These are phyloP conservation scores for Nebria ingens DNA, from an alignment of 1,140 invertebrate species.

Conservation along the genomic window DNA sequence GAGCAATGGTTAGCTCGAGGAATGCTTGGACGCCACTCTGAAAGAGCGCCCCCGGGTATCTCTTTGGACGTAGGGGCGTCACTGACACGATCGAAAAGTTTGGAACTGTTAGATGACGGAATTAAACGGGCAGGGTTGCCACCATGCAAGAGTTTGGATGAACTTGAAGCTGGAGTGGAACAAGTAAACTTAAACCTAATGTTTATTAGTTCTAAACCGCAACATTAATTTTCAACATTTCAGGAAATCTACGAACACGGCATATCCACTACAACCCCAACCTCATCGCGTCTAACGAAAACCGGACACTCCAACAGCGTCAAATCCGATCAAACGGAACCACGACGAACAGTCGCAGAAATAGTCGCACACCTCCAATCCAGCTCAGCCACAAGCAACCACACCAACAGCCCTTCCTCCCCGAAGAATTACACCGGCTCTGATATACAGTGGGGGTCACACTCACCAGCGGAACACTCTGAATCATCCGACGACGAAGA, in stretches of 20 bases:
- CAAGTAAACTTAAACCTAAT: not conserved
- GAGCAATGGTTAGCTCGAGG: constrained; percentile 55
- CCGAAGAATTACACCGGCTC: not conserved
- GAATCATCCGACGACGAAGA: constrained; percentile 49
- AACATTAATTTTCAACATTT: constrained; percentile 26
- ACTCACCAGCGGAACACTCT: constrained; percentile 23
- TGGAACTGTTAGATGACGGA: constrained; percentile 45
- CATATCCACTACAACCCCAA: constrained; percentile 29
- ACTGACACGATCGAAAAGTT: constrained; percentile 49
- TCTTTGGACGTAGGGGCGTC: constrained; percentile 41
- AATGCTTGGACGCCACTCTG: constrained; percentile 46
- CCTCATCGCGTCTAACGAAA: constrained; percentile 29
- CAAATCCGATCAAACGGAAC: constrained; percentile 24
- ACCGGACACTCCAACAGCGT: constrained; percentile 24
- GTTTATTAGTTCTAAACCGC: constrained; percentile 19
- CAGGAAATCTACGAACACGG: constrained; percentile 24
- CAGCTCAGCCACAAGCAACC: not conserved
- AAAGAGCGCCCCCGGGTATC: constrained; percentile 41
- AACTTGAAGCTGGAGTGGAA: constrained; percentile 27
- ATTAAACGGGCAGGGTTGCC: constrained; percentile 18
- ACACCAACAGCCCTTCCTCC: not conserved
- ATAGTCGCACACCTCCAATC: constrained; percentile 44
- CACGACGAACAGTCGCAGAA: constrained; percentile 45
- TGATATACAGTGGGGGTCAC: constrained; percentile 2
- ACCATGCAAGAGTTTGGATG: constrained; percentile 30